Percentiles rank a stretch among this genome's conserved stretches.
Conservation (phyloP, 2,113 vertebrate species). For the Galemys pyrenaicus region DNA sequence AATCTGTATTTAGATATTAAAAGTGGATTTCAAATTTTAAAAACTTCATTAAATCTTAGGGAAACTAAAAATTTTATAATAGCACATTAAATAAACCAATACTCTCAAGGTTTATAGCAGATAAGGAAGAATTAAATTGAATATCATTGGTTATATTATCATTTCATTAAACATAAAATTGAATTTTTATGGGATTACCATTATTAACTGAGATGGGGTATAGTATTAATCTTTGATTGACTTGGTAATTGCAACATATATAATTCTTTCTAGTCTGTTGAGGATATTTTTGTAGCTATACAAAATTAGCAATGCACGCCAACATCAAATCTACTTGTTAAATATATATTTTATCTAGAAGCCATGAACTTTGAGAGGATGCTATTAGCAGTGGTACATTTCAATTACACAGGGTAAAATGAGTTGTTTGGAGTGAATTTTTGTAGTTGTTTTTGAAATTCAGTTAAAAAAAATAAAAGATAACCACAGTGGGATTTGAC, state of each 20-base stretch:
- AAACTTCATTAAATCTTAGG: neutral
- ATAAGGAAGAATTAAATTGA: neutral
- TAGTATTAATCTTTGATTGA: neutral
- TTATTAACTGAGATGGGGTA: neutral
- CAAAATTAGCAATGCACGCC: neutral
- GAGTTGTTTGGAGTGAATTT: neutral
- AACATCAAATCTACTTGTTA: neutral
- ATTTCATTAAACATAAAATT: neutral
- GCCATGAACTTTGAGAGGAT: neutral
- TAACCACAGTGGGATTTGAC: neutral
- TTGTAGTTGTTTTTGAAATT: neutral
- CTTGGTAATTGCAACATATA: neutral
- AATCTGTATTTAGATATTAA: slow-evolving; percentile 30
- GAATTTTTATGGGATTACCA: neutral
- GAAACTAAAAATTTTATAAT: neutral
- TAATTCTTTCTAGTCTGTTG: neutral
- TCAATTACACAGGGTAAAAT: neutral
- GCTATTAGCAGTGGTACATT: neutral
- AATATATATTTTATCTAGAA: neutral
- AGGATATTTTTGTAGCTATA: neutral
- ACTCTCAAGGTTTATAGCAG: neutral
- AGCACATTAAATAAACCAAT: neutral
- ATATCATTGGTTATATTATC: neutral
- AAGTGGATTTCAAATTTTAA: neutral
- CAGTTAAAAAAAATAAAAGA: neutral